Base-by-base conservation (phyloP, 1,140 invertebrate genomes). In the Batillaria attramentaria region DNA sequence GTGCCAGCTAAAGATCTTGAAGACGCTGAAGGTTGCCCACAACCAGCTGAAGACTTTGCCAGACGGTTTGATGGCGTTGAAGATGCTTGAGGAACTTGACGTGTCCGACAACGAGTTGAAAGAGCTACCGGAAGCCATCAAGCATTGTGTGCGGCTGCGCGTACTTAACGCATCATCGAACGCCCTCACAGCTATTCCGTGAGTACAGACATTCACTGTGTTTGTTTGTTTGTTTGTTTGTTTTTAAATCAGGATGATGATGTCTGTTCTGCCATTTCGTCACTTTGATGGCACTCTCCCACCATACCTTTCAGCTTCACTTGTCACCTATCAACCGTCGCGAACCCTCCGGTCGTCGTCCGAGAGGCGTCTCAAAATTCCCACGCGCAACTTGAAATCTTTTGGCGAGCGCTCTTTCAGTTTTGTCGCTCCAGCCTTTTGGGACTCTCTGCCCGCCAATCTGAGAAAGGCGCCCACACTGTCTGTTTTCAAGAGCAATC, bases 91-190 rank as follows among this genome's bases (percentile, higher is more conserved):
- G 65, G 84, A 88, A 35, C 73, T 90, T 1, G 83, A 87, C 75
- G 72, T 86, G 8, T 84, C 81, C 54, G 82, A 86, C 82, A 88
- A 88, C 69, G 82, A 87, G 69, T 66, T 88, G 39, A 66, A 76
- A 0, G 72, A 82, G 28, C 41, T 89, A 4, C 88, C 87, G 24
- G 78, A 84, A 28, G 66, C 77, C 18, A 86, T 89, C 50, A 78
- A 81, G 57, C 80, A 82, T 24, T 80, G 89, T 68, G 79, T 81
- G 35, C 82, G 85, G 33, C 82, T 89, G 28, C 62, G 74, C 20
- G 79, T 77, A 6, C 77, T 89, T 28, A 83, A 89, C 69, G 78
- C 84, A 4, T 87, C 87, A 3, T 84, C 87, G 43, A 90, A 90
- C 76, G 80, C 84, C 24, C 80, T 90, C 39, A 81, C 50, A 1